Conservation (phyloP, 2,888 invertebrate species). For the Griposia aprilina region DNA sequence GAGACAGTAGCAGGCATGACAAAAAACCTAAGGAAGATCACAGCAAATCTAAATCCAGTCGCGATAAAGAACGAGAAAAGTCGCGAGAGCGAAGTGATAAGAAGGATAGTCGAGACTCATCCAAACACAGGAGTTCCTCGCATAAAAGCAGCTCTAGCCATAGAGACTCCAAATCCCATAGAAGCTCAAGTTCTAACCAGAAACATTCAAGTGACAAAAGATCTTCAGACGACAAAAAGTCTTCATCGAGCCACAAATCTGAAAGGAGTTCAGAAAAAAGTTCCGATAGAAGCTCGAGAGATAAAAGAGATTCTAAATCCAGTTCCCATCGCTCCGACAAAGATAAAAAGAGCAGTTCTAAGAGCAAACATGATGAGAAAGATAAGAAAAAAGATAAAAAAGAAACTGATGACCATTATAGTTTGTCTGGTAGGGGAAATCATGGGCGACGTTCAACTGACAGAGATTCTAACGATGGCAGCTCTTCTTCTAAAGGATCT, state of each 20-base stretch:
- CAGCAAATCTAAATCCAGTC: slow-evolving; percentile 80
- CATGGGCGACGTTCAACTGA: slow-evolving; percentile 94
- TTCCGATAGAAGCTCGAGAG: slow-evolving; percentile 77
- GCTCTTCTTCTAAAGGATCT: slow-evolving; percentile 88
- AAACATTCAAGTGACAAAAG: slow-evolving; percentile 79
- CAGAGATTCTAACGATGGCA: slow-evolving; percentile 95
- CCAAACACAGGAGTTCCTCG: slow-evolving; percentile 84
- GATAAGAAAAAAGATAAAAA: slow-evolving; percentile 89
- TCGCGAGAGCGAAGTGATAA: slow-evolving; percentile 81
- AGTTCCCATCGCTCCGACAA: slow-evolving; percentile 85
- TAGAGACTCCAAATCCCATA: slow-evolving; percentile 82
- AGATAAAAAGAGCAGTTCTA: slow-evolving; percentile 83
- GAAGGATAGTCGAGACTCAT: slow-evolving; percentile 84
- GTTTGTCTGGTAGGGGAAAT: slow-evolving; percentile 91
- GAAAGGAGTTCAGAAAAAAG: slow-evolving; percentile 73
- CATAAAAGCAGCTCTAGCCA: slow-evolving; percentile 82
- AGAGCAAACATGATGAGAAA: slow-evolving; percentile 85
- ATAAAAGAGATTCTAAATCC: slow-evolving; percentile 80
- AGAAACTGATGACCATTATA: slow-evolving; percentile 93
- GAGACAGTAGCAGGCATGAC: slow-evolving; percentile 82
- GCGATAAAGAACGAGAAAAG: slow-evolving; percentile 77
- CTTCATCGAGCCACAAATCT: slow-evolving; percentile 79
- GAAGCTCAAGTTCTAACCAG: slow-evolving; percentile 81
- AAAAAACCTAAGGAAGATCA: slow-evolving; percentile 85
- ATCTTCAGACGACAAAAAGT: slow-evolving; percentile 83